Evolutionary conservation across 2,888 invertebrate species (phyloP).

Genomic region (Eupithecia subfuscata): DNA sequence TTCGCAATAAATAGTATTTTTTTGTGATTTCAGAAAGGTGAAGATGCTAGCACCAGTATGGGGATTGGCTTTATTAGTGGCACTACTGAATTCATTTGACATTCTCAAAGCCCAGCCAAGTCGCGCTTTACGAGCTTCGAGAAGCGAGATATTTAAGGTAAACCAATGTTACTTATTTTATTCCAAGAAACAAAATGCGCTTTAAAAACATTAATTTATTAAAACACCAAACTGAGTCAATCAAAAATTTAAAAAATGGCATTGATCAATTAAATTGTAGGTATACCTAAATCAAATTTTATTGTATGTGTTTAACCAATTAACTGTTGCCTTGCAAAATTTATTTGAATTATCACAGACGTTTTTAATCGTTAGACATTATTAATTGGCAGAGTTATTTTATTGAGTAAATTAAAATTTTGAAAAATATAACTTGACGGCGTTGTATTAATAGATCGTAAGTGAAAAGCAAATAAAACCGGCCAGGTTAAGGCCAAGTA

Average conservation of each 20-base stretch:
- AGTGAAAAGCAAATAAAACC: no score
- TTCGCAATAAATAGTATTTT: background rate
- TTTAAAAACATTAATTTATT: background rate
- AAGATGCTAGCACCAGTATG: slow-evolving; percentile 8
- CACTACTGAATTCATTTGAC: slow-evolving; percentile 11
- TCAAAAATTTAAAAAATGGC: background rate
- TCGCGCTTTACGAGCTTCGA: background rate
- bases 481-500: no score
- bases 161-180: background rate
- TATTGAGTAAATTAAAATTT: no score
- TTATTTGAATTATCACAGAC: no score
- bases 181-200: background rate
- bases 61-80: slow-evolving; percentile 1
- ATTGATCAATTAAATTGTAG: background rate
- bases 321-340: no score
- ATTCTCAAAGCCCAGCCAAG: background rate
- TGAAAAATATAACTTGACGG: no score
- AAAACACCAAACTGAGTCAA: background rate
- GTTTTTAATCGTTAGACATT: no score
- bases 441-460: no score
- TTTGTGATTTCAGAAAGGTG: slow-evolving; percentile 6
- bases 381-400: no score
- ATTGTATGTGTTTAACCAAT: background rate
- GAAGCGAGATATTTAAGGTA: slow-evolving; percentile 1
- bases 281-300: background rate